Conservation (phyloP, 2,113 vertebrate genomes). For the Terrapene triunguis region DNA sequence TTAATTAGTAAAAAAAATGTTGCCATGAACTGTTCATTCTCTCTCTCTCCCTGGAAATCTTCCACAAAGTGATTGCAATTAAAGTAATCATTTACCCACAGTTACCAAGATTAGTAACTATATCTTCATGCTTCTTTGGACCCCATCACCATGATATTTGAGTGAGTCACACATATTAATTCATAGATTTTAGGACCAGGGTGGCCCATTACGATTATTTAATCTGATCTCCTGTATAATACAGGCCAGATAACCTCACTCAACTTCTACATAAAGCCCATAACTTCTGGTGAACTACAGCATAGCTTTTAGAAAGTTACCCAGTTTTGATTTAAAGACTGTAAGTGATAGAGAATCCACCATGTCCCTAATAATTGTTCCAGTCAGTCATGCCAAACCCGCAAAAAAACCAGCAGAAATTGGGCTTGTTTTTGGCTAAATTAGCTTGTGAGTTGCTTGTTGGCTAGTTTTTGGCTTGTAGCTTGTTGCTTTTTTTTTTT, state of each 20-base stretch:
- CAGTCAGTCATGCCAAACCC: too few species aligned
- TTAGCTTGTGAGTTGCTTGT: too few species aligned
- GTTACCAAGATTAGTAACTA: rapidly evolving
- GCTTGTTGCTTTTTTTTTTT: too few species aligned
- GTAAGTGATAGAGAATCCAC: neutral
- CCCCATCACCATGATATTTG: neutral
- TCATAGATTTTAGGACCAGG: neutral
- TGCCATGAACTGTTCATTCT: neutral
- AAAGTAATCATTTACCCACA: neutral
- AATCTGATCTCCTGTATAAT: neutral
- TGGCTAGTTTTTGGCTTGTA: too few species aligned
- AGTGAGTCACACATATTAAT: neutral
- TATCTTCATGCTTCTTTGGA: neutral
- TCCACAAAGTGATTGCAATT: neutral
- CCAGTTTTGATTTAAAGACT: neutral
- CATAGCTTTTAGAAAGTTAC: neutral
- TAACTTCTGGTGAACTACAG: constrained; percentile 22
- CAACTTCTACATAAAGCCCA: constrained; percentile 40
- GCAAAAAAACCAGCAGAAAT: too few species aligned
- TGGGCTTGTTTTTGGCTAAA: too few species aligned
- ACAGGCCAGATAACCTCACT: neutral
- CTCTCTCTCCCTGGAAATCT: neutral
- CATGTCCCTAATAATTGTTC: neutral
- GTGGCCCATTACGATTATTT: neutral
- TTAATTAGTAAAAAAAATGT: constrained; percentile 37